A percentile compares a stretch with the other conserved stretches of the same genome.
Evolutionary conservation across 2,888 invertebrate genomes (phyloP).

Genomic region (Osmoderma eremita): DNA sequence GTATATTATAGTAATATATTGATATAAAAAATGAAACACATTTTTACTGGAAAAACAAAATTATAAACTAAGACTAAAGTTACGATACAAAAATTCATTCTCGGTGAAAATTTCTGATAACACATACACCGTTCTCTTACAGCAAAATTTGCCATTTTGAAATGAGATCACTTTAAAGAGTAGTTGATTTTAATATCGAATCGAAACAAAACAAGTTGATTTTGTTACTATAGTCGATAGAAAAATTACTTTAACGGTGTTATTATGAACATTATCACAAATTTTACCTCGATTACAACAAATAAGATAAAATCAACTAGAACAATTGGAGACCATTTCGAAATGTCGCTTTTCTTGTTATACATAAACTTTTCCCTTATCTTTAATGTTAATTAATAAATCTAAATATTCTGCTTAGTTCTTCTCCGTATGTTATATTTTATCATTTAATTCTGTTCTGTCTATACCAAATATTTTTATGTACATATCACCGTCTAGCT

Average conservation of each 20-base stretch:
- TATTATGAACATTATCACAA: not conserved
- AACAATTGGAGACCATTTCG: conserved; percentile 46
- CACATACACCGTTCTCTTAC: too few relatives aligned
- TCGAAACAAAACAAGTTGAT: too few relatives aligned
- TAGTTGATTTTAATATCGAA: too few relatives aligned
- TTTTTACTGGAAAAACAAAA: too few relatives aligned
- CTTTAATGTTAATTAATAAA: conserved; percentile 7
- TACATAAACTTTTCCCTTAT: conserved; percentile 27
- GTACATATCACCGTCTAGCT: not conserved
- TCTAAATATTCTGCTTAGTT: conserved; percentile 48
- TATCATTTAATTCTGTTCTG: not conserved
- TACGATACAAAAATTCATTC: too few relatives aligned
- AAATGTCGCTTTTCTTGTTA: conserved; percentile 27
- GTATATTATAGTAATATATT: conserved; percentile 28
- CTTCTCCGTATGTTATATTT: conserved; percentile 7
- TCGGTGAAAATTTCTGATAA: too few relatives aligned
- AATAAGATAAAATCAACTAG: conserved; percentile 44
- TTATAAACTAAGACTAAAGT: too few relatives aligned
- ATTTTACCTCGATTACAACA: conserved; percentile 7
- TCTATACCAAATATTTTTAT: not conserved
- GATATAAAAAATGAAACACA: conserved; percentile 17
- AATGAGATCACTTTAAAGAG: too few relatives aligned
- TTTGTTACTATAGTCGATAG: too few relatives aligned
- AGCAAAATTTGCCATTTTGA: too few relatives aligned
- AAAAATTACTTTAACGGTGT: too few relatives aligned